phyloP scores from a whole-genome alignment of 2,113 vertebrate species.

The Mastomys coucha region DNA sequence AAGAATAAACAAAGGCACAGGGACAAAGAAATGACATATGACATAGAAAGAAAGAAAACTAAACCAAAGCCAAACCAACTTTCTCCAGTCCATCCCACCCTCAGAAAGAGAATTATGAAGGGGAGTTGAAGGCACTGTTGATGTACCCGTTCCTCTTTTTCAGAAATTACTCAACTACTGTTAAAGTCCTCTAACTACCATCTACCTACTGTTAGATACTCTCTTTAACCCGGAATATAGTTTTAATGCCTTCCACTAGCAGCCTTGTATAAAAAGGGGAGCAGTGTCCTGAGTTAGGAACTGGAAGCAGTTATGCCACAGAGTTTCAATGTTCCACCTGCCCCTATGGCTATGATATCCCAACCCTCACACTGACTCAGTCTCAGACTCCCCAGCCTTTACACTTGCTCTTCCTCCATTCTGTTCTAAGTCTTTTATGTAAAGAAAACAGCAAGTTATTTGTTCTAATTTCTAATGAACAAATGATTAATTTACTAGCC shows the following conservation, averaged over 20 bases:
- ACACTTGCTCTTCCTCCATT: neutral
- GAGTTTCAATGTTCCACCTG: neutral
- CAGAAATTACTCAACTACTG: conserved; percentile 7
- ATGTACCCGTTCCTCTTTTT: neutral
- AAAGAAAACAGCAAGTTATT: neutral
- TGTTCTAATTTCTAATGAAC: conserved; percentile 45
- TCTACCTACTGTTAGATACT: too few species aligned
- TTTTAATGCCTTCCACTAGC: neutral
- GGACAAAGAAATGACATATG: neutral
- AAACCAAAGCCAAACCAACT: neutral
- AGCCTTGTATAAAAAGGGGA: neutral
- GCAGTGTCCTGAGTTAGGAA: neutral
- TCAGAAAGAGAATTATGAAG: neutral
- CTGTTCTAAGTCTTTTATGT: conserved; percentile 24
- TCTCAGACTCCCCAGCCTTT: neutral
- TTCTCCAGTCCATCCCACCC: neutral
- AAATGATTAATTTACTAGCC: conserved; percentile 7
- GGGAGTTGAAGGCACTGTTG: neutral
- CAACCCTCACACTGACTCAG: neutral
- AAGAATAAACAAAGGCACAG: neutral
- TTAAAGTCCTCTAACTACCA: too few species aligned
- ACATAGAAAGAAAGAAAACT: neutral
- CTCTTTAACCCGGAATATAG: neutral
- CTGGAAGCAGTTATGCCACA: neutral
- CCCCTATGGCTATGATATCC: neutral